Evolutionary conservation across 1,140 invertebrate genomes (phyloP).

Genomic region (Ostrea denselamellosa): DNA sequence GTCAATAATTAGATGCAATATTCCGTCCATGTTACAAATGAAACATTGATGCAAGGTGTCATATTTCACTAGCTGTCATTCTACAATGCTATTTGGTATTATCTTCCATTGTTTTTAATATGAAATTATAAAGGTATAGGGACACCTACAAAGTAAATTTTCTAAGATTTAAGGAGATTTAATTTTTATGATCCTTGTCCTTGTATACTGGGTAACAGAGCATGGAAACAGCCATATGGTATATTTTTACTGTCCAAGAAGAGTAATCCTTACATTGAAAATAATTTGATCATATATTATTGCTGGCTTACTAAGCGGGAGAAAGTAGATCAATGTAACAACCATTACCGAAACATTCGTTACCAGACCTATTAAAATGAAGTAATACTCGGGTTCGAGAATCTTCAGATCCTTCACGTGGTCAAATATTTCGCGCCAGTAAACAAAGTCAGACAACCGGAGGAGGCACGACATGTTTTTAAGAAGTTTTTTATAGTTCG

Average conservation of each 20-base stretch:
- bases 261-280: neutral
- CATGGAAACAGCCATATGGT: too few species aligned
- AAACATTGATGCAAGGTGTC: too few species aligned
- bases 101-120: too few species aligned
- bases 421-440: conserved; percentile 13
- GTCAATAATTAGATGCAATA: too few species aligned
- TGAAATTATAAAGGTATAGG: too few species aligned
- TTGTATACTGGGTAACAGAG: too few species aligned
- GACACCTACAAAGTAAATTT: too few species aligned
- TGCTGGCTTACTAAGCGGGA: conserved; percentile 23
- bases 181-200: too few species aligned
- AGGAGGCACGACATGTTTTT: neutral
- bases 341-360: neutral
- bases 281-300: neutral
- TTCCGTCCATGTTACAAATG: too few species aligned
- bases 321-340: neutral
- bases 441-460: conserved; percentile 1
- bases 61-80: too few species aligned
- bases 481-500: neutral
- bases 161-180: too few species aligned
- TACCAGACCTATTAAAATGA: conserved; percentile 7
- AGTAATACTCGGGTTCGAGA: neutral
- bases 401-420: conserved; percentile 1
- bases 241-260: neutral
- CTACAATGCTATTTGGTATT: too few species aligned